Conservation (phyloP, 1,140 invertebrate species). For the Trachymyrmex septentrionalis region DNA sequence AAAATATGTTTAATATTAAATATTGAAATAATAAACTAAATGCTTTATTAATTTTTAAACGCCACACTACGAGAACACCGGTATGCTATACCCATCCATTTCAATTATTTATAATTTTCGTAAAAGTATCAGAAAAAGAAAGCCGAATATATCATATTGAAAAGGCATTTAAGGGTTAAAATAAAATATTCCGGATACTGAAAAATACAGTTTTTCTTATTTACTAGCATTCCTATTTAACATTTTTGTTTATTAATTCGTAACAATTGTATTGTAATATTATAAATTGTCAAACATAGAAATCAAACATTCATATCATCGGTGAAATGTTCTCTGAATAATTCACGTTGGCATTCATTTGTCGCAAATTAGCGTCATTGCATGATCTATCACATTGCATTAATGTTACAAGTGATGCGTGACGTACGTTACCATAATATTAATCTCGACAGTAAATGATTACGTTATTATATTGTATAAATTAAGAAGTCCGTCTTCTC, state of each 20-base stretch:
- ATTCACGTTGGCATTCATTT: slow-evolving; percentile 4
- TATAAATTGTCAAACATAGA: neutral
- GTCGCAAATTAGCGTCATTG: slow-evolving; percentile 7
- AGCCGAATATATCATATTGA: too few species aligned
- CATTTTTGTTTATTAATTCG: neutral
- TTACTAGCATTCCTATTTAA: neutral
- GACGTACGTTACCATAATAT: slow-evolving; percentile 16
- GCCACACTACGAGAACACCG: too few species aligned
- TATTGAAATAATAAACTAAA: neutral
- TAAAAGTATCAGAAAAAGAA: too few species aligned
- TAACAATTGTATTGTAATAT: slow-evolving; percentile 20
- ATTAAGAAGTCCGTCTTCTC: neutral
- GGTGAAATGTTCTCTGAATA: slow-evolving; percentile 28
- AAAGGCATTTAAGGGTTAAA: neutral
- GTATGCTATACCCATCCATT: too few species aligned
- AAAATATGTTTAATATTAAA: neutral
- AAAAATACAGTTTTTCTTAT: neutral
- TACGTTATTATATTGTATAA: neutral
- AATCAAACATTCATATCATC: neutral
- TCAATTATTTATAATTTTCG: too few species aligned
- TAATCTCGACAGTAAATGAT: slow-evolving; percentile 24
- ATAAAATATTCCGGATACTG: neutral
- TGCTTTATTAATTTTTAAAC: too few species aligned
- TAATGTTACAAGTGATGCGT: slow-evolving; percentile 25
- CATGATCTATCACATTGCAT: slow-evolving; percentile 21